Evolutionary conservation across 1,140 invertebrate species (phyloP).

Genomic region (Eupristina koningsbergeri): DNA sequence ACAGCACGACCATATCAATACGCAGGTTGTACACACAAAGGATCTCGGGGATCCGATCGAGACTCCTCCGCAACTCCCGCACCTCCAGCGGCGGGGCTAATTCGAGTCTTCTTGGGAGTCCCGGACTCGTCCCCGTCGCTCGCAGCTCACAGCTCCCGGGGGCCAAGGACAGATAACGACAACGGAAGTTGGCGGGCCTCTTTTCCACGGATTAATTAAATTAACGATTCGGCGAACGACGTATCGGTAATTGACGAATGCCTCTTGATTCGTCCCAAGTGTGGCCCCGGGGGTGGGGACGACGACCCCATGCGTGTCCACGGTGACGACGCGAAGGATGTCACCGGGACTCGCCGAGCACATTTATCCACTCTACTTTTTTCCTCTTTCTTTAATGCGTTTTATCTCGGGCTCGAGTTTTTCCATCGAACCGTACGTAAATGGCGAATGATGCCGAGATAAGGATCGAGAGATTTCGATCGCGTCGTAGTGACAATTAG

Average conservation of each 20-base stretch:
- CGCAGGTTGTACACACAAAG: neutral
- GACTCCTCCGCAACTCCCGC: neutral
- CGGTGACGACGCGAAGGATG: too few species aligned
- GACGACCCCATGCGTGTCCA: neutral
- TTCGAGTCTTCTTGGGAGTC: constrained; percentile 32
- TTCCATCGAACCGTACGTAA: constrained; percentile 29
- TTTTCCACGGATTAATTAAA: constrained; percentile 49
- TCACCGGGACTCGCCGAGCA: too few species aligned
- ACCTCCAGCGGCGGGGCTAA: neutral
- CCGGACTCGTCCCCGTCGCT: neutral
- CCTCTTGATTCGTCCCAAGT: neutral
- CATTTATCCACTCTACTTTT: neutral
- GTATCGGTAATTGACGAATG: constrained; percentile 46
- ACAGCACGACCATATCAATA: neutral
- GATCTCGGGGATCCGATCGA: neutral
- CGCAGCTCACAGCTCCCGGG: too few species aligned
- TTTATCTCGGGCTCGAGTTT: neutral
- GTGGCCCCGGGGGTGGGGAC: neutral
- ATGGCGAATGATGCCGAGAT: constrained; percentile 5
- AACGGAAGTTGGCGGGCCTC: constrained; percentile 5
- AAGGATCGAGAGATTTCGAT: constrained; percentile 14
- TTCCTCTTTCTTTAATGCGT: neutral
- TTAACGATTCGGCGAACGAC: constrained; percentile 47
- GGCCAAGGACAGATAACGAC: constrained; percentile 29
- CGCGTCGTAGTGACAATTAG: constrained; percentile 6